A percentile compares a stretch with the other conserved stretches of the same genome.
Evolutionary conservation across 2,113 vertebrate species (phyloP).

Genomic region (Regulus satrapa): DNA sequence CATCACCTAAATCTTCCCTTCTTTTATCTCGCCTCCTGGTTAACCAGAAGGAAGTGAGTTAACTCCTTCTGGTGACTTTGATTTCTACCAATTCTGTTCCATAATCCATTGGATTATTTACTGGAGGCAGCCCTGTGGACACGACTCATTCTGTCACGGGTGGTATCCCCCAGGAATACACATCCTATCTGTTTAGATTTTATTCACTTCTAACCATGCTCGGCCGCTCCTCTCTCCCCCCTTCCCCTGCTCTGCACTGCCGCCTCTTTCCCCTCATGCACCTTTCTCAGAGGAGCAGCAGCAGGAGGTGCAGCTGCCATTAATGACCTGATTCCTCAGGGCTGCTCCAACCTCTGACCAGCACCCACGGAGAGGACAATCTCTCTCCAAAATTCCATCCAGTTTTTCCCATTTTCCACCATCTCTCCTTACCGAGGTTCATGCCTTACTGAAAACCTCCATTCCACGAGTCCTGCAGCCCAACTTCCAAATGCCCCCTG

Average conservation of each 20-base stretch:
- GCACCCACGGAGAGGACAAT: not conserved
- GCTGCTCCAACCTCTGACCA: not conserved
- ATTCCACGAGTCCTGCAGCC: not conserved
- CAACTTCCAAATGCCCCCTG: not conserved
- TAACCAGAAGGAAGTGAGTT: not conserved
- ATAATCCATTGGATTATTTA: not conserved
- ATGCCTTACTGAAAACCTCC: not conserved
- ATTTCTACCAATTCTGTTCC: not conserved
- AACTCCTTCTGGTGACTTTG: not conserved
- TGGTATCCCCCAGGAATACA: not conserved
- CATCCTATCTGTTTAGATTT: not conserved
- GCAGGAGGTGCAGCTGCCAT: not conserved
- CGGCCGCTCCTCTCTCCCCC: too few relatives aligned
- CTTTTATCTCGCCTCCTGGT: not conserved
- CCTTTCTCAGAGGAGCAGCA: not conserved
- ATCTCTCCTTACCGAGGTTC: not conserved
- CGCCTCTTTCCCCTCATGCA: not conserved
- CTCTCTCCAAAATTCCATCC: not conserved
- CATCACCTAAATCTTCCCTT: not conserved
- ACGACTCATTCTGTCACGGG: not conserved
- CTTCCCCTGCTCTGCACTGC: not conserved
- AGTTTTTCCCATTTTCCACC: not conserved
- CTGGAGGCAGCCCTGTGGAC: not conserved
- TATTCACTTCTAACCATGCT: not conserved
- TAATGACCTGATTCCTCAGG: not conserved